Evolutionary conservation across 2,113 vertebrate genomes (phyloP).

Genomic region (Calonectris borealis): DNA sequence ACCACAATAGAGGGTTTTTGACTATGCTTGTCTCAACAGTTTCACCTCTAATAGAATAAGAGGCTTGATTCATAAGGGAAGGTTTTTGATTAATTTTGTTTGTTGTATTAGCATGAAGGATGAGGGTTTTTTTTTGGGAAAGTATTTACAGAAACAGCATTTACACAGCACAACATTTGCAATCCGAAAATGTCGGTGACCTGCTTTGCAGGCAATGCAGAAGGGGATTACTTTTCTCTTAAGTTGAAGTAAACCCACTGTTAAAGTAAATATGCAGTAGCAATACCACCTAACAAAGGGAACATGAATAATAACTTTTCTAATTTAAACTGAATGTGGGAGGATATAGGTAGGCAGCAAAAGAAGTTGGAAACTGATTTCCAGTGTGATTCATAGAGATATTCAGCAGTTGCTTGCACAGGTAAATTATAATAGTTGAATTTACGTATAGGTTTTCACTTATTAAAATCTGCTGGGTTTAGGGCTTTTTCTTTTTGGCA

Average conservation of each 20-base stretch:
- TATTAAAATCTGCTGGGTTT: not conserved
- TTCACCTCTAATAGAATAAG: not conserved
- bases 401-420: constrained; percentile 25
- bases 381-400: constrained; percentile 49
- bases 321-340: constrained; percentile 63
- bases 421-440: constrained; percentile 37
- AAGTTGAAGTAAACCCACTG: not conserved
- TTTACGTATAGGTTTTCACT: not conserved
- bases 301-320: constrained; percentile 62
- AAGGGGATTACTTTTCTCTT: not conserved
- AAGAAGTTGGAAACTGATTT: constrained; percentile 27
- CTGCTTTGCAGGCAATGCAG: not conserved
- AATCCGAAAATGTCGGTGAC: not conserved
- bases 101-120: not conserved
- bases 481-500: not conserved
- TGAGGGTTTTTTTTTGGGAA: not conserved
- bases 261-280: constrained; percentile 34
- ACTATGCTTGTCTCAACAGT: not conserved
- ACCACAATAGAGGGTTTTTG: not conserved
- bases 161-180: not conserved
- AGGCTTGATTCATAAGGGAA: not conserved
- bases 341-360: constrained; percentile 60
- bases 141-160: constrained; percentile 22
- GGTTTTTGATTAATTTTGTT: not conserved
- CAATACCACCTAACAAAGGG: constrained; percentile 47